Conservation (phyloP, 2,888 invertebrate genomes). For the Dryobota labecula region DNA sequence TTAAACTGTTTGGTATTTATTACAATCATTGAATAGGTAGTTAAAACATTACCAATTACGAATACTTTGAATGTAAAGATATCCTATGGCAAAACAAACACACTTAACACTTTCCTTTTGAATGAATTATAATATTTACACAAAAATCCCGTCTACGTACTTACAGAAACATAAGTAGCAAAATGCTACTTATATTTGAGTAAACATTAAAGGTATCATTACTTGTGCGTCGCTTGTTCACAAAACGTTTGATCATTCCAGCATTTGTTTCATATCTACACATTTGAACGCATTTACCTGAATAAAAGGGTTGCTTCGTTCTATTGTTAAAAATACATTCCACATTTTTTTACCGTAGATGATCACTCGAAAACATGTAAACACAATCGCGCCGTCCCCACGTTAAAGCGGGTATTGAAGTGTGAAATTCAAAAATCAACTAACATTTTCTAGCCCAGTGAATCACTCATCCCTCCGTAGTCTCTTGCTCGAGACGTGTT, state of each 20-base stretch:
- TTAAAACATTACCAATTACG: neutral
- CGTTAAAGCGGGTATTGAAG: constrained; percentile 82
- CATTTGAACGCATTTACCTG: constrained; percentile 55
- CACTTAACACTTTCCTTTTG: constrained; percentile 25
- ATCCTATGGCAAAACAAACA: constrained; percentile 1
- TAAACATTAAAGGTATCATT: constrained; percentile 55
- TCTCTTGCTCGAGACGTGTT: constrained; percentile 84
- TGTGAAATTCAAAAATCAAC: constrained; percentile 90
- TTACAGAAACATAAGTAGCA: constrained; percentile 30
- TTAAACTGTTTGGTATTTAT: neutral
- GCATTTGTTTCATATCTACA: constrained; percentile 51
- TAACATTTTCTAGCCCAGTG: constrained; percentile 89
- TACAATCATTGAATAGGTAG: neutral
- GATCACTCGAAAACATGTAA: constrained; percentile 71
- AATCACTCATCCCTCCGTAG: constrained; percentile 84
- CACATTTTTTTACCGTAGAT: constrained; percentile 62
- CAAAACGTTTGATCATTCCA: constrained; percentile 54
- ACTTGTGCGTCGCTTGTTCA: constrained; percentile 31
- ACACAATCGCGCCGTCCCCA: constrained; percentile 74
- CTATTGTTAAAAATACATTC: constrained; percentile 59
- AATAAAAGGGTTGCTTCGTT: constrained; percentile 54
- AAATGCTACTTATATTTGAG: constrained; percentile 44
- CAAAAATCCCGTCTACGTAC: constrained; percentile 35
- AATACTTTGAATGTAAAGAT: constrained; percentile 6
- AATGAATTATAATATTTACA: constrained; percentile 29